Base-by-base conservation (phyloP, 2,113 vertebrate species). In the Steatornis caripensis region DNA sequence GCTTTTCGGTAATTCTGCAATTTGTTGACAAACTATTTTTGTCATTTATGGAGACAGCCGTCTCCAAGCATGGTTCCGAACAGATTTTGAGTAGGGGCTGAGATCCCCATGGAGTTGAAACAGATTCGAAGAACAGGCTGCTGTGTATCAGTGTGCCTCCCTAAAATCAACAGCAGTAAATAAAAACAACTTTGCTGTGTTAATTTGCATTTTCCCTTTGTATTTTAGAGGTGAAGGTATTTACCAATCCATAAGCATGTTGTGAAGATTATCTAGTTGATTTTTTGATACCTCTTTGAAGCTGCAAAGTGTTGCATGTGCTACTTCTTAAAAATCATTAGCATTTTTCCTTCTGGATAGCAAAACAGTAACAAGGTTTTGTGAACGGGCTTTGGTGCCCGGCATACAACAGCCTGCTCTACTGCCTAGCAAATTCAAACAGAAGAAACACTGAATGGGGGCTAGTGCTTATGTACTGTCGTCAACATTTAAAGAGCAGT, bases 1-100 rank as follows among this genome's bases (percentile, higher is more conserved):
- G 99, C 99, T 34, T 99, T 99, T 97, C 98, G 99, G 99, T 99
- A 98, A 97, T 66, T 34, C 61, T 66, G 32, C 53, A 64, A 41
- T 91, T 96, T 29, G 26, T 61, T 74, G 61, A 30, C 55, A 55
- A 37, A 60, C 27, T 80, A 4, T 19, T 90, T 87, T 45, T 85
- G 27, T 71, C 7, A 1, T 55, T 36, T 68, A 0, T 68, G 36
- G 76, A 61, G 36, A 62, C 20, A 64, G 37, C 29, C 43, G 39
- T 75, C n/a, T 58, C 68, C 54, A 77, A 24, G 66, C 46, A 39
- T 84, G n/a, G 22, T 74, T 88, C 43, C 77, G 70, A 91, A 79
- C 29, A 89, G 84, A 37, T 89, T 92, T 82, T 72, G 49, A 66
- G 77, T 66, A 45, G 61, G 34, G 14, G 29, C 21, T 57, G 74